A percentile compares a stretch with the other conserved stretches of the same genome.
phyloP scores from a whole-genome alignment of 2,888 invertebrate genomes.

The Nemotelus nigrinus region DNA sequence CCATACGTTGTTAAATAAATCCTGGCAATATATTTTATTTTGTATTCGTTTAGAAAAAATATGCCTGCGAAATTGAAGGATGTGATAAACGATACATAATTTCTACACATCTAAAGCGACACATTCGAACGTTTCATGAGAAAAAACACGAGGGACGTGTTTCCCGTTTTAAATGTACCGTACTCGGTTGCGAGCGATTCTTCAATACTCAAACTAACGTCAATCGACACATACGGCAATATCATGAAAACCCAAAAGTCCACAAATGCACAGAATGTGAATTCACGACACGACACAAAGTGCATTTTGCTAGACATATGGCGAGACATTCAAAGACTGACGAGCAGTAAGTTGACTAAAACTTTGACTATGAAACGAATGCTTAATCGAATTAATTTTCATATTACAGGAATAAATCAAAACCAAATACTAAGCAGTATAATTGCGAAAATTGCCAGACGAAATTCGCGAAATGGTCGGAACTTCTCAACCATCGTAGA shows the following conservation, averaged over 20 bases:
- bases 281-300: not conserved
- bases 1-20: too few species aligned
- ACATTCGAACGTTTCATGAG: conserved; percentile 67
- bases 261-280: conserved; percentile 19
- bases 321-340: conserved; percentile 2
- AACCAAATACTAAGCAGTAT: conserved; percentile 61
- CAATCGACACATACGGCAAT: conserved; percentile 17
- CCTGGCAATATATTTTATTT: not conserved
- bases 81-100: conserved; percentile 72
- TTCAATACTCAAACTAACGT: conserved; percentile 26
- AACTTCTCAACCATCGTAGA: conserved; percentile 65
- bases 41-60: conserved; percentile 66
- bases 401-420: not conserved
- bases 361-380: not conserved
- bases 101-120: conserved; percentile 71
- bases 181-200: conserved; percentile 12
- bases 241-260: conserved; percentile 1
- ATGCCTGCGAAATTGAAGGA: conserved; percentile 68
- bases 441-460: conserved; percentile 66
- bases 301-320: not conserved
- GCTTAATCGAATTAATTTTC: not conserved
- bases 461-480: conserved; percentile 67
- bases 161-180: conserved; percentile 2
- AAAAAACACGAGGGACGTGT: conserved; percentile 49
- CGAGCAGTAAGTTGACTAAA: not conserved